These are phyloP conservation scores for Florisuga fusca DNA, from an alignment of 2,797 vertebrate species.

Conservation along the genomic window DNA sequence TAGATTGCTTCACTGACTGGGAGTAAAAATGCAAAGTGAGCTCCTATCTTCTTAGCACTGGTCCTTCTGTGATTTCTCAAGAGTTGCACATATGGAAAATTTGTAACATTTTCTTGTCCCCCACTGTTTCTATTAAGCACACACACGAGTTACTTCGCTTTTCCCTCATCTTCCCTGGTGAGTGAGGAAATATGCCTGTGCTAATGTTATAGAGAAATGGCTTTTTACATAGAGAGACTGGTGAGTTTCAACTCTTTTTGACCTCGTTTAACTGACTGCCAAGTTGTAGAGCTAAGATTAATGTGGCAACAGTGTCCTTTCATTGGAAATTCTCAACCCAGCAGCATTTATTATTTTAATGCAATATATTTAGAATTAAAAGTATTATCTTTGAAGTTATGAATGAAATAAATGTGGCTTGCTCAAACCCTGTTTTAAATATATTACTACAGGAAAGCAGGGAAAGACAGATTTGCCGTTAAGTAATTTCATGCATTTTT, in stretches of 20 bases:
- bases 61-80: slow-evolving; percentile 8
- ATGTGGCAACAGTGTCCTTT: background rate
- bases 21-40: background rate
- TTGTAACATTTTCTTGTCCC: background rate
- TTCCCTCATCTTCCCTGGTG: background rate
- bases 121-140: background rate
- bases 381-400: background rate
- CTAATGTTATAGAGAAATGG: background rate
- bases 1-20: background rate
- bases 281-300: background rate
- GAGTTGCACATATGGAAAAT: slow-evolving; percentile 30
- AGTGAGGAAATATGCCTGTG: slow-evolving; percentile 1
- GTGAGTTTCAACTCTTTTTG: background rate
- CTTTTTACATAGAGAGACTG: background rate
- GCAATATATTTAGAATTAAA: background rate
- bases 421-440: background rate
- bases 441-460: background rate
- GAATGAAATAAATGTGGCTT: background rate
- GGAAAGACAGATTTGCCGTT: background rate
- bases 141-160: background rate
- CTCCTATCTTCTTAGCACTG: background rate
- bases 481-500: background rate
- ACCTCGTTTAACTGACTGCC: background rate
- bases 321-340: background rate
- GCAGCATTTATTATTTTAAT: background rate